Base-by-base conservation (phyloP, 2,888 invertebrate species). In the Thalpophila matura region DNA sequence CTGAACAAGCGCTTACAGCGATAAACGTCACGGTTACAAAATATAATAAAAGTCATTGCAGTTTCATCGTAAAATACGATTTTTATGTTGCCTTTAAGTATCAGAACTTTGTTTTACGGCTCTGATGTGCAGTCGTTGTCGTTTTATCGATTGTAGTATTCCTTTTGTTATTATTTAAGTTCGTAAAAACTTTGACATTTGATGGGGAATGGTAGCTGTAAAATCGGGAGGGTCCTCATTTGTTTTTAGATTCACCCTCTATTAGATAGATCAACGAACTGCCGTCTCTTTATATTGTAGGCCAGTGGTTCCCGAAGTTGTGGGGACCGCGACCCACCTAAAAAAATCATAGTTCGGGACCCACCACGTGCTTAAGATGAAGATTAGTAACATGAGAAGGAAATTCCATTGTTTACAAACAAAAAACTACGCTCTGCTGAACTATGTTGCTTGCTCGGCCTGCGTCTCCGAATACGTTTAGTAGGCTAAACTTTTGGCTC, bases 31-130 rank as follows among this genome's bases (percentile, higher is more conserved):
- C 73, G 54, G 63, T 55, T 64, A 54, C 70, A 64, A 68, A 56
- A 73, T 66, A 70, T 70, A 79, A 74, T 82, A 81, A 81, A 82
- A 79, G 67, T 74, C 75, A 66, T 65, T 75, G 68, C 78, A 72
- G 59, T 70, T 80, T 71, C 69, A 79, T 75, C 81, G 65, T 81
- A 81, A 82, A 79, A 55, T 58, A 74, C 56, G 58, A 68, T 69
- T 81, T 80, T 78, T 70, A 81, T 79, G 72, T 67, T 63, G 71
- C 61, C 73, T 74, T 73, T 71, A 74, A 71, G 66, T 51, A 67
- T 74, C 63, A 61, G 49, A 79, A 74, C 59, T 79, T 79, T 66
- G 69, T 76, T 76, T 79, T 74, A 74, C 38, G 51, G 49, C 27
- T 24, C 14, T 45, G 55, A 66, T 70, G 77, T 70, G 74, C 69